Percentiles rank a stretch among this genome's conserved stretches.
phyloP scores from a whole-genome alignment of 2,113 vertebrate genomes.

The Heterotilapia buettikoferi region DNA sequence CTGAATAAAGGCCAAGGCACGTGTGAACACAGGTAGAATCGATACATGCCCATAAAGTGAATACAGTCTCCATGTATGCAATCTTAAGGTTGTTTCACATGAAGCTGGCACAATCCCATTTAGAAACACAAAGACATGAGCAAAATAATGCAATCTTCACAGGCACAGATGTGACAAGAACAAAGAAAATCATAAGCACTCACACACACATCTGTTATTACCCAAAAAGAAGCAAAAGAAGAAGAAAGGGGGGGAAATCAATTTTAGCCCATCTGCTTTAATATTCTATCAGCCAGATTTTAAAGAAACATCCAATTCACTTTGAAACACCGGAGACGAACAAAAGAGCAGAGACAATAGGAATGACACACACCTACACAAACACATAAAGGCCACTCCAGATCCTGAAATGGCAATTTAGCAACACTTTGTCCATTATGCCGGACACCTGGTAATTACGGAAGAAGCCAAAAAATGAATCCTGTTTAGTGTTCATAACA shows the following conservation, averaged over 20 bases:
- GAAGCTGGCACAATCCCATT: background rate
- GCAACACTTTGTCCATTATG: background rate
- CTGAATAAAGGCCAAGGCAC: background rate
- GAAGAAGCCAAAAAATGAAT: background rate
- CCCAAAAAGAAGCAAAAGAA: background rate
- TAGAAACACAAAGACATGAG: background rate
- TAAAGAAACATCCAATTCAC: background rate
- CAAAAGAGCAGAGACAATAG: background rate
- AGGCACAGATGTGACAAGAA: background rate
- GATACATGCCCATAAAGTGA: background rate
- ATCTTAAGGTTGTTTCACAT: background rate
- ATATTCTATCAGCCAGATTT: background rate
- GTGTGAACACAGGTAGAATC: background rate
- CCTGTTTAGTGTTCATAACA: background rate
- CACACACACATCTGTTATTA: background rate
- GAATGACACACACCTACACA: background rate
- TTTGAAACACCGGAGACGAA: background rate
- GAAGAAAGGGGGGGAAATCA: background rate
- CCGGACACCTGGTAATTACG: background rate
- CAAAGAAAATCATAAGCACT: background rate
- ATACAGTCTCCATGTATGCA: background rate
- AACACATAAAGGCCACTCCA: background rate
- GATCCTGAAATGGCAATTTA: background rate
- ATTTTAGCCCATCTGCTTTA: conserved; percentile 18
- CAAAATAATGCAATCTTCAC: background rate